These are phyloP conservation scores for Kryptolebias ocellatus DNA, from an alignment of 2,797 vertebrate genomes.

Conservation along the genomic window DNA sequence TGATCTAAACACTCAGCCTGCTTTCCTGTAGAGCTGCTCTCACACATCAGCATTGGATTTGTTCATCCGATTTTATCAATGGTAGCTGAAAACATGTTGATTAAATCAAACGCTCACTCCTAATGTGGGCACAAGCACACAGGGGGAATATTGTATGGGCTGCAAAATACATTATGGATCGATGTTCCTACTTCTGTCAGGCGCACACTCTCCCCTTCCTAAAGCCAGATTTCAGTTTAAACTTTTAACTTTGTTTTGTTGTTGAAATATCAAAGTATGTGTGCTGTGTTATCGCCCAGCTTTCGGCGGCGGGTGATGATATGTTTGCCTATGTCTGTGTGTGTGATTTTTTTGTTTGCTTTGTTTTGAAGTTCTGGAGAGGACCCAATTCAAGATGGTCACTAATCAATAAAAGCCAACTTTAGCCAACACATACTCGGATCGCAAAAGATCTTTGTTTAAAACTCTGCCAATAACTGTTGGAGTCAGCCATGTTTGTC, in stretches of 20 bases:
- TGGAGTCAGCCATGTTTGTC: too few relatives aligned
- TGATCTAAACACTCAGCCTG: conserved; percentile 48
- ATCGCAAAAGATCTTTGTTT: too few relatives aligned
- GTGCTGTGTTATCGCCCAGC: too few relatives aligned
- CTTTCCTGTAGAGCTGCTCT: conserved; percentile 43
- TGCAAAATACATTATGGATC: conserved; percentile 80
- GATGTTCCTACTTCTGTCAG: conserved; percentile 71
- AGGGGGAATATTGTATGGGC: conserved; percentile 77
- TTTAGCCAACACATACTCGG: too few relatives aligned
- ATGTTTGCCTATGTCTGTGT: too few relatives aligned
- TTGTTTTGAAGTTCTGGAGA: too few relatives aligned
- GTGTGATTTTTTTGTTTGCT: too few relatives aligned
- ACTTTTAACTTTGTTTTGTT: conserved; percentile 4
- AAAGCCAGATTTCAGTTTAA: conserved; percentile 22
- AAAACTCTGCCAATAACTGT: too few relatives aligned
- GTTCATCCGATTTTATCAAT: conserved; percentile 15
- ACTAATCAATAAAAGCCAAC: too few relatives aligned
- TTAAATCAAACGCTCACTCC: conserved; percentile 80
- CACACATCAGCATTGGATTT: conserved; percentile 21
- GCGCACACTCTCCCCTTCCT: conserved; percentile 30
- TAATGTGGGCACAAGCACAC: conserved; percentile 73
- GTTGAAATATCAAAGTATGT: conserved; percentile 2
- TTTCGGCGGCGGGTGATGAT: too few relatives aligned
- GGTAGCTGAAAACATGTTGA: conserved; percentile 67
- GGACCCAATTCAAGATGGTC: too few relatives aligned